Evolutionary conservation across 2,113 vertebrate genomes (phyloP).

Genomic region (Vimba vimba): DNA sequence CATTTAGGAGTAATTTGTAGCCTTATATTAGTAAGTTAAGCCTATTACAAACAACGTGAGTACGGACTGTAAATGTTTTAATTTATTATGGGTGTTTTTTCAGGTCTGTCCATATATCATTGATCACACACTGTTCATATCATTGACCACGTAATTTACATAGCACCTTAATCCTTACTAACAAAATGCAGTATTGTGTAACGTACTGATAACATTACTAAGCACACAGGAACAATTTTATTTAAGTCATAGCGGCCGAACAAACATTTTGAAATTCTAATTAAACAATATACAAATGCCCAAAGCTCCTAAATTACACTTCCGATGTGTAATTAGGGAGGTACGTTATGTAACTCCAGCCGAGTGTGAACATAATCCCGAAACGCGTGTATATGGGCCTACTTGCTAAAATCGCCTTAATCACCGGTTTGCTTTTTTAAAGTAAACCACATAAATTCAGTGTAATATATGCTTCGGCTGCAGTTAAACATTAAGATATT

Average conservation of each 20-base stretch:
- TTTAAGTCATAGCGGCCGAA: no score
- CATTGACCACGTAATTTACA: background rate
- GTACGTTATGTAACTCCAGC: no score
- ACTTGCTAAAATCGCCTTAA: no score
- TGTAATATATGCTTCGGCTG: conserved; percentile 1
- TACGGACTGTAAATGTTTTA: background rate
- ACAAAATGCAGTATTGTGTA: background rate
- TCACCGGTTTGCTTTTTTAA: background rate
- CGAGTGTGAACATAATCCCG: no score
- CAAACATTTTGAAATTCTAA: background rate
- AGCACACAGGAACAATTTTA: no score
- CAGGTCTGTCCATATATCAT: background rate
- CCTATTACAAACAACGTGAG: background rate
- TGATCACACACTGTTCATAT: background rate
- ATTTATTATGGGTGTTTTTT: background rate
- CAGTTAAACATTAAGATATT: conserved; percentile 1
- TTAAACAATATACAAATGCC: background rate
- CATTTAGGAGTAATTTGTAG: conserved; percentile 5
- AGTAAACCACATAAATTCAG: background rate
- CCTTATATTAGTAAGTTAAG: background rate
- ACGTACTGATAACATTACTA: no score
- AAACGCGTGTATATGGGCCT: no score
- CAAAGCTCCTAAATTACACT: background rate
- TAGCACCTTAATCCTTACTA: background rate
- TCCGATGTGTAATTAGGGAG: no score